Evolutionary conservation across 2,888 invertebrate genomes (phyloP).

Genomic region (Standfussiana lucernea): DNA sequence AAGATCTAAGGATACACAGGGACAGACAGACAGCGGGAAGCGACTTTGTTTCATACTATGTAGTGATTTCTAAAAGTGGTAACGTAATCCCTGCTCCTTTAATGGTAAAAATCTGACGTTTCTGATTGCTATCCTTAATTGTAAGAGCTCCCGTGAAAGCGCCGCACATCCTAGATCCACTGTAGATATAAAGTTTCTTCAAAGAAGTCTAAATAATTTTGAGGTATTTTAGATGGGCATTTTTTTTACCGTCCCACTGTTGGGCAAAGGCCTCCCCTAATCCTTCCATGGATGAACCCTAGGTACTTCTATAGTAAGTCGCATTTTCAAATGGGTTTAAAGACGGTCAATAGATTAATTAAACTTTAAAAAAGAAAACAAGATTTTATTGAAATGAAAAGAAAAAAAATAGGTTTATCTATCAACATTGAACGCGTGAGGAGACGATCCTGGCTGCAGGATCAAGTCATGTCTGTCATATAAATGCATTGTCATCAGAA

Average conservation of each 20-base stretch:
- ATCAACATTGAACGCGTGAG: not conserved
- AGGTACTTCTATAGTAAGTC: not conserved
- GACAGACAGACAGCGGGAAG: no score
- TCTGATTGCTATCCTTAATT: slow-evolving; percentile 3
- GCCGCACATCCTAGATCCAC: not conserved
- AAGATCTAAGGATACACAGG: no score
- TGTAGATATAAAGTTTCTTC: not conserved
- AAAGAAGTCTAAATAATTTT: not conserved
- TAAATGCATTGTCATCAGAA: not conserved
- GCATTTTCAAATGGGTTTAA: not conserved
- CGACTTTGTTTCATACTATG: no score
- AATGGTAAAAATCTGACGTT: not conserved
- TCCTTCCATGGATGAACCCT: not conserved
- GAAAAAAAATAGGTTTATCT: not conserved
- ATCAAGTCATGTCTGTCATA: not conserved
- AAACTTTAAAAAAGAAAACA: not conserved
- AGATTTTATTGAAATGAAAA: not conserved
- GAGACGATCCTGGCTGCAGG: not conserved
- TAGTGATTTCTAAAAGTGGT: not conserved
- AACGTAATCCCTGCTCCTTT: not conserved
- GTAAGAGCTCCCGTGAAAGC: slow-evolving; percentile 9
- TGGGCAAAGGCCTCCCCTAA: not conserved
- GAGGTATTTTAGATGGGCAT: not conserved
- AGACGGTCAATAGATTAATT: not conserved
- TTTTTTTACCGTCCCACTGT: not conserved